A percentile compares a stretch with the other conserved stretches of the same genome.
These are phyloP conservation scores for Griposia aprilina DNA, from an alignment of 2,888 invertebrate genomes.

Conservation along the genomic window DNA sequence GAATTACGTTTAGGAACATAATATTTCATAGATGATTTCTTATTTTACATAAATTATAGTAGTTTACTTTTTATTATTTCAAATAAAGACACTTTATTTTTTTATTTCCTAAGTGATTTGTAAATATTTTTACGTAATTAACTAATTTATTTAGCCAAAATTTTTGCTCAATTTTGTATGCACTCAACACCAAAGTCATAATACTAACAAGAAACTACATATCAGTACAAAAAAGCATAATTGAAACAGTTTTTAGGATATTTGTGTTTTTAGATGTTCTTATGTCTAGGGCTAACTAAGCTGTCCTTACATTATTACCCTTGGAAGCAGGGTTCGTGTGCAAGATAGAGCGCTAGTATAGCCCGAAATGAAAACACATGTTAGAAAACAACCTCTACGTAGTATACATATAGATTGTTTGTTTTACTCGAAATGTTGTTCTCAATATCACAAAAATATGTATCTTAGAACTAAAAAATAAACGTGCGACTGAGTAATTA, in stretches of 20 bases:
- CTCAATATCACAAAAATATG: slow-evolving; percentile 4
- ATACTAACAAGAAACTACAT: slow-evolving; percentile 85
- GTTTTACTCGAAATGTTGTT: slow-evolving; percentile 7
- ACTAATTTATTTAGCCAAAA: slow-evolving; percentile 89
- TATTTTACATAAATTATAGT: slow-evolving; percentile 81
- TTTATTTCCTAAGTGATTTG: slow-evolving; percentile 78
- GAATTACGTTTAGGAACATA: slow-evolving; percentile 80
- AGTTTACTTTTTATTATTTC: slow-evolving; percentile 79
- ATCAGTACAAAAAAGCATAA: slow-evolving; percentile 89
- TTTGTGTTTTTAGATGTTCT: slow-evolving; percentile 41
- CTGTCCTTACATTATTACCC: background rate
- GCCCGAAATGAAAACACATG: slow-evolving; percentile 75
- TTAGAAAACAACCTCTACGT: background rate
- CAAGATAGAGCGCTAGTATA: slow-evolving; percentile 74
- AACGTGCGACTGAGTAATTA: slow-evolving; percentile 6
- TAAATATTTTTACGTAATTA: slow-evolving; percentile 82
- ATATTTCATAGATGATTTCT: slow-evolving; percentile 78
- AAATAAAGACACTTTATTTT: slow-evolving; percentile 88
- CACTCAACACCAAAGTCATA: slow-evolving; percentile 90
- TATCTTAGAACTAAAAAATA: slow-evolving; percentile 7
- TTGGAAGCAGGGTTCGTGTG: slow-evolving; percentile 10
- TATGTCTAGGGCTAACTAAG: slow-evolving; percentile 14
- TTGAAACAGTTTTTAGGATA: slow-evolving; percentile 69
- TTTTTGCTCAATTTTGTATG: slow-evolving; percentile 90
- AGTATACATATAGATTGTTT: slow-evolving; percentile 57